These are phyloP conservation scores for Drosophila maculinotata DNA, from an alignment of 2,888 invertebrate species.

Conservation along the genomic window DNA sequence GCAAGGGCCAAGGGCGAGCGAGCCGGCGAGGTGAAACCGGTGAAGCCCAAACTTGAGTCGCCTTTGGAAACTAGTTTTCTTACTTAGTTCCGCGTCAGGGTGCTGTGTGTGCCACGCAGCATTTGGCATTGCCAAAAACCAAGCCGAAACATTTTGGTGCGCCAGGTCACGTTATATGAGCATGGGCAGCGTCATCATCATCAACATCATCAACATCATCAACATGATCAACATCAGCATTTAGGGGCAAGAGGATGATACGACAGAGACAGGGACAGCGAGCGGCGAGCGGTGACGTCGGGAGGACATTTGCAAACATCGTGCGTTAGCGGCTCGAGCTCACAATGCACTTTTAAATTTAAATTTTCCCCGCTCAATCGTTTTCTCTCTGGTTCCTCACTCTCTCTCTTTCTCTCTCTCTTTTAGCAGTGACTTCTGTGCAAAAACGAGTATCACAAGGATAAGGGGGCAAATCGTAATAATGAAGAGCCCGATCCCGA, in stretches of 20 bases:
- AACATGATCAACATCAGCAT: slow-evolving; percentile 14
- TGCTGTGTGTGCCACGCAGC: slow-evolving; percentile 13
- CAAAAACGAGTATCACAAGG: slow-evolving; percentile 22
- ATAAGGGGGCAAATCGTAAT: slow-evolving; percentile 17
- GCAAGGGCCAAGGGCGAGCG: slow-evolving; percentile 20
- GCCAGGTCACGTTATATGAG: slow-evolving; percentile 54
- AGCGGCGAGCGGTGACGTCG: neutral
- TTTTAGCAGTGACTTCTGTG: slow-evolving; percentile 1
- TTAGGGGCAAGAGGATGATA: neutral
- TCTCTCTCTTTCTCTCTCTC: neutral
- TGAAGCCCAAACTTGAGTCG: slow-evolving; percentile 27
- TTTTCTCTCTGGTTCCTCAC: neutral
- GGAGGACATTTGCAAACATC: slow-evolving; percentile 3
- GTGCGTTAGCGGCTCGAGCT: slow-evolving; percentile 35
- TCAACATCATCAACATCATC: slow-evolving; percentile 1
- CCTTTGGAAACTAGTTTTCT: slow-evolving; percentile 64
- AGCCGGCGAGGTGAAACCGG: slow-evolving; percentile 22
- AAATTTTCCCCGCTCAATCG: slow-evolving; percentile 3
- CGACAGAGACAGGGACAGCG: neutral
- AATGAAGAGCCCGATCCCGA: slow-evolving; percentile 16
- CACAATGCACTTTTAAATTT: slow-evolving; percentile 42
- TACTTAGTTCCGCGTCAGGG: slow-evolving; percentile 70
- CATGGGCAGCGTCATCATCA: slow-evolving; percentile 26
- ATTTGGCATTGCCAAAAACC: slow-evolving; percentile 48
- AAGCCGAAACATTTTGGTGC: slow-evolving; percentile 38